Percentiles rank a stretch among this genome's conserved stretches.
These are phyloP conservation scores for Sarcophaga carnaria DNA, from an alignment of 2,888 invertebrate species.

Conservation along the genomic window DNA sequence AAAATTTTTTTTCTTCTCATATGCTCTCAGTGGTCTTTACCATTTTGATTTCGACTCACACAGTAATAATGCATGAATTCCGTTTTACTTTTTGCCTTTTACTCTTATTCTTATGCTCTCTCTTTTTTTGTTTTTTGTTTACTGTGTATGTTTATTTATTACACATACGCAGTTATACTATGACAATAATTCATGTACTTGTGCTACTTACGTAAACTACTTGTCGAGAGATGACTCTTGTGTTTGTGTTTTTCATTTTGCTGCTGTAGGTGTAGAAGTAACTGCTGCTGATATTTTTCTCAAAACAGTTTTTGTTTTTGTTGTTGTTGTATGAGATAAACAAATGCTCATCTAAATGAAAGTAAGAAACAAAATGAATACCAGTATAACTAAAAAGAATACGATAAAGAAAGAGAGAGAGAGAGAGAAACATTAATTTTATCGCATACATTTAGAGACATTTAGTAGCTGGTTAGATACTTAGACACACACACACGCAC, in stretches of 20 bases:
- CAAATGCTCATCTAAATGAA: not conserved
- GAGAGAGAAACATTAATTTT: not conserved
- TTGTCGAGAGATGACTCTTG: not conserved
- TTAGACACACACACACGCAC: constrained; percentile 15
- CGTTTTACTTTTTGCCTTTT: not conserved
- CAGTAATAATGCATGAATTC: not conserved
- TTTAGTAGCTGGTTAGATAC: constrained; percentile 27
- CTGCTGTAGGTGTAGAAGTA: not conserved
- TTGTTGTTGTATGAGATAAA: not conserved
- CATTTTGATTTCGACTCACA: no score
- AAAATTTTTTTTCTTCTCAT: not conserved
- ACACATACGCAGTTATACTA: not conserved
- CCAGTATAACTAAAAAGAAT: not conserved
- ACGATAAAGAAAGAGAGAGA: not conserved
- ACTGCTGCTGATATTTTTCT: not conserved
- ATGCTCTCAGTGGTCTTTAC: not conserved
- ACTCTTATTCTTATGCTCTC: not conserved
- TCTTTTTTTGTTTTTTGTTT: not conserved
- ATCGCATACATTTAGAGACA: not conserved
- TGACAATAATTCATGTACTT: constrained; percentile 18
- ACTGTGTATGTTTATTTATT: constrained; percentile 2
- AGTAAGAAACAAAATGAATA: not conserved
- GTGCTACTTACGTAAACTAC: constrained; percentile 8
- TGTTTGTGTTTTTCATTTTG: not conserved
- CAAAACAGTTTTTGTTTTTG: not conserved